phyloP scores from a whole-genome alignment of 2,888 invertebrate species.

The Hemithea aestivaria region DNA sequence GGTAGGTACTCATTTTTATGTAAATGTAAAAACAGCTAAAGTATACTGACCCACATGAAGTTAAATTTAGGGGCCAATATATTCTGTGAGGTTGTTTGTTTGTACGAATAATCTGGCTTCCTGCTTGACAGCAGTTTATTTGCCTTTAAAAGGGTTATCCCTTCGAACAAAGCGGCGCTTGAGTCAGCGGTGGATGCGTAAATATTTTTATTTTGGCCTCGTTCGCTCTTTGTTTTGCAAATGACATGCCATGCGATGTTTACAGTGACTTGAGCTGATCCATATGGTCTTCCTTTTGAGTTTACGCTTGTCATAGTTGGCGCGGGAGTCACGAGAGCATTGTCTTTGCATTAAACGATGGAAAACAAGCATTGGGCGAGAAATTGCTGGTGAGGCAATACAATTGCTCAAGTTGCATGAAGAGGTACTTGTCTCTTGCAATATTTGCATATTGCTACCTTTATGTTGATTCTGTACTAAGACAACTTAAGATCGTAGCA shows the following conservation, averaged over 20 bases:
- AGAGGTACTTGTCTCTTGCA: slow-evolving; percentile 13
- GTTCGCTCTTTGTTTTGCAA: slow-evolving; percentile 73
- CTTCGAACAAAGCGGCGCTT: slow-evolving; percentile 64
- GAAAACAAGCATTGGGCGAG: slow-evolving; percentile 18
- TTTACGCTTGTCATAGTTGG: slow-evolving; percentile 39
- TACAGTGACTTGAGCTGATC: slow-evolving; percentile 58
- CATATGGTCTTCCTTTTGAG: slow-evolving; percentile 53
- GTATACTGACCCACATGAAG: background rate
- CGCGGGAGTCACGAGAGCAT: slow-evolving; percentile 39
- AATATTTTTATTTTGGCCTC: slow-evolving; percentile 73
- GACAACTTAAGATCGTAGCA: no score
- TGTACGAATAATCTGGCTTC: slow-evolving; percentile 21
- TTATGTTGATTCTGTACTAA: no score
- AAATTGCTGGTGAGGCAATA: slow-evolving; percentile 9
- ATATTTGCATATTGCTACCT: slow-evolving; percentile 8
- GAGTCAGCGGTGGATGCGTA: slow-evolving; percentile 68
- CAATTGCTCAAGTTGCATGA: slow-evolving; percentile 6
- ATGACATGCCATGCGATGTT: slow-evolving; percentile 63
- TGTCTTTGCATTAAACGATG: slow-evolving; percentile 28
- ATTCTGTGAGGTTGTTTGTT: slow-evolving; percentile 1
- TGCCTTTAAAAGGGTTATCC: slow-evolving; percentile 59
- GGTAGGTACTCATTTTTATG: no score
- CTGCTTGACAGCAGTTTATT: slow-evolving; percentile 62
- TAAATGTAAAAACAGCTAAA: no score
- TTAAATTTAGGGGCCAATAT: background rate